These are phyloP conservation scores for Xenopus petersii DNA, from an alignment of 2,797 vertebrate species.

Conservation along the genomic window DNA sequence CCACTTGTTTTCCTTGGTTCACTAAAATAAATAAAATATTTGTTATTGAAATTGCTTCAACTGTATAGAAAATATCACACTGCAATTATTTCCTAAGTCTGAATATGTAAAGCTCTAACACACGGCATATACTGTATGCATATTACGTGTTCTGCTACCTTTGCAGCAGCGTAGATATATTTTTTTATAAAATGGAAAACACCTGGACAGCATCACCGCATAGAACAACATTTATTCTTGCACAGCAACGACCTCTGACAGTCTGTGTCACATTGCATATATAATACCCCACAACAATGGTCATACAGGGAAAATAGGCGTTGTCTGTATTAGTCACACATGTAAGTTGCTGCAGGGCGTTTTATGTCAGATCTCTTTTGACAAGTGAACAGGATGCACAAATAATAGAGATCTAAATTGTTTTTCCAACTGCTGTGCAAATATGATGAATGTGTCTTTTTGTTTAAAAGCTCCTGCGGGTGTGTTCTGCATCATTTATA, in stretches of 20 bases:
- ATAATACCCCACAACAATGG: background rate
- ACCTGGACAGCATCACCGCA: too few relatives aligned
- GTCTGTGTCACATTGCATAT: too few relatives aligned
- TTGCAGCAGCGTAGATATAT: too few relatives aligned
- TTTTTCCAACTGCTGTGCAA: background rate
- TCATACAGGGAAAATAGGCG: background rate
- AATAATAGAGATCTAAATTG: background rate
- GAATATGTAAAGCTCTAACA: too few relatives aligned
- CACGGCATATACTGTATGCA: too few relatives aligned
- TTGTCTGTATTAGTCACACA: background rate
- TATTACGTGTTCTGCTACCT: too few relatives aligned
- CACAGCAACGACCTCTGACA: too few relatives aligned
- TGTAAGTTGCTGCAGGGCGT: background rate
- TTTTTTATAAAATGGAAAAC: too few relatives aligned
- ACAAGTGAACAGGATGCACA: background rate
- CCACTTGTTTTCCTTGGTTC: slow-evolving; percentile 21
- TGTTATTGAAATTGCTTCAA: background rate
- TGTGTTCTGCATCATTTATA: background rate
- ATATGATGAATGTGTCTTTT: background rate
- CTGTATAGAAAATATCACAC: too few relatives aligned
- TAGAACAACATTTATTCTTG: too few relatives aligned
- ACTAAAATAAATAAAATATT: slow-evolving; percentile 9
- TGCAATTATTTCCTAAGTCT: too few relatives aligned
- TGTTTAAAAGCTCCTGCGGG: background rate
- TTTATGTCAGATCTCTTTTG: background rate